phyloP scores from a whole-genome alignment of 1,140 invertebrate species.

The Leptestheria dahalacensis region DNA sequence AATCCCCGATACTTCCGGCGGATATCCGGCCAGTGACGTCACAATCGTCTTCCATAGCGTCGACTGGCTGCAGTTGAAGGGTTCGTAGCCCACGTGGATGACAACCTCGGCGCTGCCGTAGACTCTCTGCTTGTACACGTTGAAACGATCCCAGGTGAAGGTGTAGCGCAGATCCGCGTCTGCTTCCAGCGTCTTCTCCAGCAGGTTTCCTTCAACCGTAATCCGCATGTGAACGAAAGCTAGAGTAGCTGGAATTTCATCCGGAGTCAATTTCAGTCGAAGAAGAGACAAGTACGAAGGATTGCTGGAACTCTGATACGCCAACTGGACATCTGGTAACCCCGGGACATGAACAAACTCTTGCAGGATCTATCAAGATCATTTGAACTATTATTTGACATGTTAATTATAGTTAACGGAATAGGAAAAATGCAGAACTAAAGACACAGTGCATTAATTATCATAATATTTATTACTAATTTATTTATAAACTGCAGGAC shows the following conservation, averaged over 20 bases:
- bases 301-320: slow-evolving; percentile 82
- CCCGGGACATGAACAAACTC: slow-evolving; percentile 86
- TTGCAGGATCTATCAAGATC: slow-evolving; percentile 84
- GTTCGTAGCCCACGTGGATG: slow-evolving; percentile 83
- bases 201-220: slow-evolving; percentile 77
- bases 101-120: slow-evolving; percentile 74
- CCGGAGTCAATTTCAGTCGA: slow-evolving; percentile 73
- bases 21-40: slow-evolving; percentile 85
- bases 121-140: slow-evolving; percentile 92
- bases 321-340: slow-evolving; percentile 65
- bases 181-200: slow-evolving; percentile 84
- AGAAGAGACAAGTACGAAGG: slow-evolving; percentile 84
- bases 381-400: too few relatives aligned
- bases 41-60: slow-evolving; percentile 90
- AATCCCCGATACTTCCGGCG: slow-evolving; percentile 90
- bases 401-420: too few relatives aligned
- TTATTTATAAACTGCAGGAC: too few relatives aligned
- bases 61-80: slow-evolving; percentile 55
- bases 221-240: slow-evolving; percentile 76
- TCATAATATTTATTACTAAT: too few relatives aligned
- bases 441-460: too few relatives aligned
- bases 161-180: slow-evolving; percentile 86
- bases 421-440: too few relatives aligned
- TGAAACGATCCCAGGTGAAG: slow-evolving; percentile 92
- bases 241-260: slow-evolving; percentile 57